Evolutionary conservation across 2,113 vertebrate genomes (phyloP), one percentile per base, ranked within the genome.

Genomic region (Taxidea taxus): DNA sequence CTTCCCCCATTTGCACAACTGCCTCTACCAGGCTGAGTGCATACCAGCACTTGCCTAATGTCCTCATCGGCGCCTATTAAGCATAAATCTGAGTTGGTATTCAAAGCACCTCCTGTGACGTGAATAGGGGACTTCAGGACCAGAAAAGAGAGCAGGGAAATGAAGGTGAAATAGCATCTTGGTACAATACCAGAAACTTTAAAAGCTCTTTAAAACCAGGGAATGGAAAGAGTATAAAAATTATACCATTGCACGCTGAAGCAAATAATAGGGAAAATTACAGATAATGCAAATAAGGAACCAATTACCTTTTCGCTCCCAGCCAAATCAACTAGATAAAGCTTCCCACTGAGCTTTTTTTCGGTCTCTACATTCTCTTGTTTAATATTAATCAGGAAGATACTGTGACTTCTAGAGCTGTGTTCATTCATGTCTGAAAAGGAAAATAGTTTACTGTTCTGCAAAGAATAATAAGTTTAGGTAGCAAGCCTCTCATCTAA

Each of bases 371-470:
- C 98, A 23, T 99, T 99, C 98, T 99, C 99, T 98, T 99, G 99
- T 82, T 99, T 99, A 98, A 99, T 99, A 94, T 99, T 99, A 96
- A 99, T 99, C 95, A 99, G 98, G 97, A 99, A 99, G 96, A 99
- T 99, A 96, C 99, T 99, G 99, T 99, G 99, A 97, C 99, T 99
- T 97, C 99, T 99, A 20, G 99, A 99, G 98, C 99, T 99, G 99
- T 99, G 99, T 94, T 99, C 99, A 4, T 99, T 99, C 99, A 99
- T 99, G 93, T 99, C 99, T 99, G 98, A n/a, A 98, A 97, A 96
- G 85, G 75, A 97, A 95, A 94, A 97, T 4, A 96, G 94, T 97
- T 98, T 88, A 96, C 39, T 90, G 89, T 23, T 92, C 80, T 31
- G 58, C 87, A 90, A 93, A 96, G 90, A 88, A 72, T 62, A 83